Conservation (phyloP, 1,140 invertebrate genomes). For the Diorhabda sublineata region DNA sequence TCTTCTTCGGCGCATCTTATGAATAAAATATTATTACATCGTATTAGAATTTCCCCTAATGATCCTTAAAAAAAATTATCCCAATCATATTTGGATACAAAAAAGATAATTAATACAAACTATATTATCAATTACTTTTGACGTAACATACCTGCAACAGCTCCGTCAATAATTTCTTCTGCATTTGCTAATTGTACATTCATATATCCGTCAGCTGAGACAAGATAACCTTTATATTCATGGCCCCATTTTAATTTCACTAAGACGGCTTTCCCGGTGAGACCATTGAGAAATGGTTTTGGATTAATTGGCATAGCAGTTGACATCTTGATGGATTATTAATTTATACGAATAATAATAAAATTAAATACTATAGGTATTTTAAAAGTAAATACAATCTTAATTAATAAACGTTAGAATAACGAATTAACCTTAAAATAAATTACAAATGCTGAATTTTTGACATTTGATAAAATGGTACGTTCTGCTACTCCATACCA, state of each 20-base stretch:
- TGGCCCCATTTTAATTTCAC: conserved; percentile 99
- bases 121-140: neutral
- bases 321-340: conserved; percentile 52
- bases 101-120: neutral
- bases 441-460: too few relatives aligned
- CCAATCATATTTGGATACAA: neutral
- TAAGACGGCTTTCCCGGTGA: conserved; percentile 96
- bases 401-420: too few relatives aligned
- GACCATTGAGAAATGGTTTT: conserved; percentile 96
- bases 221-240: conserved; percentile 97
- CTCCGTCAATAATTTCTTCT: conserved; percentile 95
- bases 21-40: conserved; percentile 98
- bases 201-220: conserved; percentile 99
- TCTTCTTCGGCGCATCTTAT: conserved; percentile 95
- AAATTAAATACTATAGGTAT: neutral
- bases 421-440: too few relatives aligned
- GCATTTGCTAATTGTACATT: conserved; percentile 97
- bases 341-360: neutral
- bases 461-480: too few relatives aligned
- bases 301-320: conserved; percentile 96
- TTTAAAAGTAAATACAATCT: too few relatives aligned
- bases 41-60: conserved; percentile 93
- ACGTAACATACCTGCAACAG: conserved; percentile 61
- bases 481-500: too few relatives aligned
- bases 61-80: conserved; percentile 58